phyloP scores from a whole-genome alignment of 2,888 invertebrate species.

The Zygaena filipendulae region DNA sequence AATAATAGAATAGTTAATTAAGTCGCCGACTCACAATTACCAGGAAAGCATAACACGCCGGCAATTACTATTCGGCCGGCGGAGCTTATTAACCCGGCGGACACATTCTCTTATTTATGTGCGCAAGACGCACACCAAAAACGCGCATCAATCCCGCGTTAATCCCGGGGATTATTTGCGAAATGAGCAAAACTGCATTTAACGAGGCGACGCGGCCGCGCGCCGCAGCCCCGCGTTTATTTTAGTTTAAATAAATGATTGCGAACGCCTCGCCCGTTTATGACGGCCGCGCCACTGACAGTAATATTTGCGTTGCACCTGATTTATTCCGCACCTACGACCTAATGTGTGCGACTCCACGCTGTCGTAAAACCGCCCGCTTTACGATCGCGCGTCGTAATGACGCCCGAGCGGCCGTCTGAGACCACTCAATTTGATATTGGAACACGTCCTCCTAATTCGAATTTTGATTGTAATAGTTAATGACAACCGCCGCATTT shows the following conservation, averaged over 20 bases:
- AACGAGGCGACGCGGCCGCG: slow-evolving; percentile 29
- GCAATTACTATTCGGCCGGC: slow-evolving; percentile 34
- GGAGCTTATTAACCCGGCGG: slow-evolving; percentile 20
- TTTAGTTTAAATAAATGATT: slow-evolving; percentile 37
- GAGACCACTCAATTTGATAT: slow-evolving; percentile 33
- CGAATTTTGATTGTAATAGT: slow-evolving; percentile 19
- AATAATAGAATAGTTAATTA: slow-evolving; percentile 40
- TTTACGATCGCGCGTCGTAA: slow-evolving; percentile 33
- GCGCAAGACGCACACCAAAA: slow-evolving; percentile 36
- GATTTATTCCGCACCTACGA: slow-evolving; percentile 42
- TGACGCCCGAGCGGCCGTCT: slow-evolving; percentile 17
- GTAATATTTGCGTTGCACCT: slow-evolving; percentile 48
- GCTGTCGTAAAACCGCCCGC: slow-evolving; percentile 34
- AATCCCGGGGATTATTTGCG: slow-evolving; percentile 48
- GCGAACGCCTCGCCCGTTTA: slow-evolving; percentile 37
- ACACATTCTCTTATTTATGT: slow-evolving; percentile 43
- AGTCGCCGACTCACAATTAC: slow-evolving; percentile 25
- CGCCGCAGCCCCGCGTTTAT: slow-evolving; percentile 27
- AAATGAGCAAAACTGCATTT: slow-evolving; percentile 48
- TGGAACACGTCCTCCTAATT: slow-evolving; percentile 18
- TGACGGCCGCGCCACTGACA: slow-evolving; percentile 40
- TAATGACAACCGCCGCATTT: slow-evolving; percentile 10
- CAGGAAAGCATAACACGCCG: slow-evolving; percentile 30
- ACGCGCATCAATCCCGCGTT: slow-evolving; percentile 43
- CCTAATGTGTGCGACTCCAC: slow-evolving; percentile 21